Base-by-base conservation (phyloP, 1,140 invertebrate species). In the Littorina saxatilis region DNA sequence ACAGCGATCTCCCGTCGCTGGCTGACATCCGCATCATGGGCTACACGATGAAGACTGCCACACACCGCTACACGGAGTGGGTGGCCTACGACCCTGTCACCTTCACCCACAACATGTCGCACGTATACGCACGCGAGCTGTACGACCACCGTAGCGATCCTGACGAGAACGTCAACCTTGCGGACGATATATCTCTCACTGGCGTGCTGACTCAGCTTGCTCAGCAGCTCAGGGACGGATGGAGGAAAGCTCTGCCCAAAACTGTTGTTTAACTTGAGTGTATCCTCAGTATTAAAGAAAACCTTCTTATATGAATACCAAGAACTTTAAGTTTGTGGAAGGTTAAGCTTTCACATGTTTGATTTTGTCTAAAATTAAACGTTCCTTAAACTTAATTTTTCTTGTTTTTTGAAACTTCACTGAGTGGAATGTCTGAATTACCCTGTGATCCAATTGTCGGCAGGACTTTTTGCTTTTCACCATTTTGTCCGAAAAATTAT, bases 61-160 rank as follows among this genome's bases (percentile, higher is more conserved):
- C 23, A 1, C 96, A 94, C 90, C 94, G 96, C 79, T 97, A 97
- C 83, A 96, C 95, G 0, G 94, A 96, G 88, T 98, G 96, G 96
- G 91, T 96, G 70, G 90, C 92, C 20, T 93, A 91, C 84, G 82
- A 80, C 52, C 55, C 74, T 13, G 66, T 73, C 1, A 50, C 61
- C 15, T 89, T 90, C 66, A 63, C 73, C 29, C 91, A 94, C 68
- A 92, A 96, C 87, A 97, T 96, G 96, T 91, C 93, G 61, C 89
- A 93, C 83, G 91, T 95, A 1, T 93, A 95, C 85, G 96, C 94
- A 1, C 93, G 94, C 23, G 91, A 92, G 73, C 77, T 92, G 29
- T 92, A 92, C 76, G 79, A 96, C 91, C 95, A 97, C 86, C 86
- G 86, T 1, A 83, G 92, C 29, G 96, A 97, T 91, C 91, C 93